Evolutionary conservation across 2,888 invertebrate species (phyloP).

Genomic region (Acholoe squamosa): DNA sequence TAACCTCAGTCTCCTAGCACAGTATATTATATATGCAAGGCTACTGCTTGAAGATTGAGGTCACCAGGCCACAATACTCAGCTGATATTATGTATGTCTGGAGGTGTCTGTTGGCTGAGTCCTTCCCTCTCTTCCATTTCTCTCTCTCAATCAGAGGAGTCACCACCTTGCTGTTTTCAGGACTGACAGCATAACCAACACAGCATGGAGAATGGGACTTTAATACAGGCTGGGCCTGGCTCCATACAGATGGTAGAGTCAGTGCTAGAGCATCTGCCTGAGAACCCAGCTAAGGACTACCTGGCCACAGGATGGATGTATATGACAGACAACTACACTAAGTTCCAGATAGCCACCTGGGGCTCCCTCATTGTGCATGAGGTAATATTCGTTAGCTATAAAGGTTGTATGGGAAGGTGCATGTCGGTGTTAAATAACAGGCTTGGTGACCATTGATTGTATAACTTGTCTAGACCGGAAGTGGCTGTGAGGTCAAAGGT

Average conservation of each 20-base stretch:
- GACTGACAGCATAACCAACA: not conserved
- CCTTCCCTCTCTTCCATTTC: not conserved
- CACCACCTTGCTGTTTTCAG: not conserved
- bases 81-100: not conserved
- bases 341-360: constrained; percentile 78
- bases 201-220: constrained; percentile 14
- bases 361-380: constrained; percentile 79
- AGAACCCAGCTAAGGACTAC: constrained; percentile 67
- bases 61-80: not conserved
- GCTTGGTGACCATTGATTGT: no score
- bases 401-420: no score
- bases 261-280: constrained; percentile 66
- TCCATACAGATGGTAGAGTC: constrained; percentile 63
- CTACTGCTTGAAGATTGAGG: no score
- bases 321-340: constrained; percentile 76
- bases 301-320: constrained; percentile 71
- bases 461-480: no score
- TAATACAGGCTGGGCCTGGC: not conserved
- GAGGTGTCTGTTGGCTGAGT: not conserved
- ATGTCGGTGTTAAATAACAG: no score
- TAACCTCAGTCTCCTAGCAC: not conserved
- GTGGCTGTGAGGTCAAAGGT: not conserved
- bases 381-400: constrained; percentile 70
- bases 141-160: not conserved
- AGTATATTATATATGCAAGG: not conserved